Evolutionary conservation across 2,888 invertebrate genomes (phyloP), one percentile per base, ranked within the genome.

Genomic region (Ferrisia virgata): DNA sequence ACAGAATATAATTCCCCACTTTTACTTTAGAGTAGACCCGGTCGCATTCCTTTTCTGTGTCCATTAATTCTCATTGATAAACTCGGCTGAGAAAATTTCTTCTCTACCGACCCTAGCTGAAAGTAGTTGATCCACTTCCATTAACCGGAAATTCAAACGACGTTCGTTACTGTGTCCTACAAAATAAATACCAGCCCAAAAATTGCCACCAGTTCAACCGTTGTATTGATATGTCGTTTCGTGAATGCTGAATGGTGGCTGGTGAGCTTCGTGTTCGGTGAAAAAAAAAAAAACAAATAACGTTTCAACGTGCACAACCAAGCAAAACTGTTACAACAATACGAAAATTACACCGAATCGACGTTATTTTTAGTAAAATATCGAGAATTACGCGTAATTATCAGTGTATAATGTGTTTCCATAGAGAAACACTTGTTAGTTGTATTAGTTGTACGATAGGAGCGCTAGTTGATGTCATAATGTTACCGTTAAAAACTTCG

Each of bases 41-140:
- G 40, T 40, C 22, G 22, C 53, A 47, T 22, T 53, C 53, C 1
- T 9, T 53, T 22, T 13, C 40, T 40, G 8, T 13, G 13, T n/a
- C 8, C n/a, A 64, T 28, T 13, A 13, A 28, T 25, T 72, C 31
- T 76, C 72, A 76, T 76, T 76, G 36, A 76, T 36, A 76, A 53
- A 69, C 31, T 31, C 18, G 36, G 36, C 15, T 33, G 33, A 76
- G 18, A 18, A 76, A 76, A 76, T 36, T 76, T 76, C 36, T 36
- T 36, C 72, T 76, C 33, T n/a, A n/a, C n/a, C 72, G 36, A n/a
- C 69, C 28, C 31, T 33, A 22, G 31, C 69, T 36, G 18, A 76
- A 76, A 76, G 72, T 18, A 76, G 72, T 76, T 76, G 72, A 76
- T 76, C 72, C 18, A 76, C 72, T 76, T 76, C 36, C 72, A 76